A percentile compares a stretch with the other conserved stretches of the same genome.
Conservation (phyloP, 2,888 invertebrate species). For the Phengaris alcon region DNA sequence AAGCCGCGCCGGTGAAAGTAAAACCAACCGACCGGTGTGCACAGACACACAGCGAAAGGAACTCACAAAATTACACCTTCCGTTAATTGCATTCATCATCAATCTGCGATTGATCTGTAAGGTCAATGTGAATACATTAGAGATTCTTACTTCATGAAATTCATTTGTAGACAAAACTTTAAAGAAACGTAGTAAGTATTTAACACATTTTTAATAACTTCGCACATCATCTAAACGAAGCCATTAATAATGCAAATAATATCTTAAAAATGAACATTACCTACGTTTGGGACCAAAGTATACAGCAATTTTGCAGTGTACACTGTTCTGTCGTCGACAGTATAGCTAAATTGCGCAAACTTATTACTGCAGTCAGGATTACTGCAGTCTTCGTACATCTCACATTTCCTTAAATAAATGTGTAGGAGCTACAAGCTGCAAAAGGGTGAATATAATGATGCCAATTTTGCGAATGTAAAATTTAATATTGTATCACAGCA, state of each 20-base stretch:
- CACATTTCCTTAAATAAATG: conserved; percentile 1
- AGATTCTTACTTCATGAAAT: background rate
- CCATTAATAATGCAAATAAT: conserved; percentile 11
- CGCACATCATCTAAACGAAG: background rate
- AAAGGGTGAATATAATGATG: conserved; percentile 4
- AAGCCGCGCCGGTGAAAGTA: conserved; percentile 22
- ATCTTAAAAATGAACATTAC: conserved; percentile 5
- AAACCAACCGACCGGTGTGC: conserved; percentile 2
- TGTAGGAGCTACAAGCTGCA: background rate
- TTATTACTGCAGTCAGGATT: background rate
- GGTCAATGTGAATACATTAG: background rate
- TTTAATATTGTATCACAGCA: background rate
- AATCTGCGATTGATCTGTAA: background rate
- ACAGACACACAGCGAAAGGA: conserved; percentile 13
- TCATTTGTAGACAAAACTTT: background rate
- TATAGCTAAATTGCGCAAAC: conserved; percentile 9
- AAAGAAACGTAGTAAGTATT: no score
- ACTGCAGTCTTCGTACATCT: background rate
- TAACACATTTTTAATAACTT: background rate
- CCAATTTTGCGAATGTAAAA: conserved; percentile 10
- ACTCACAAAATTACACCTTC: conserved; percentile 17
- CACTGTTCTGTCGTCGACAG: background rate
- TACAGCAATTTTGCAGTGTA: background rate
- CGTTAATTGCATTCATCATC: background rate
- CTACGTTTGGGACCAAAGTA: background rate